Base-by-base conservation (phyloP, 2,113 vertebrate species). In the Festucalex cinctus region DNA sequence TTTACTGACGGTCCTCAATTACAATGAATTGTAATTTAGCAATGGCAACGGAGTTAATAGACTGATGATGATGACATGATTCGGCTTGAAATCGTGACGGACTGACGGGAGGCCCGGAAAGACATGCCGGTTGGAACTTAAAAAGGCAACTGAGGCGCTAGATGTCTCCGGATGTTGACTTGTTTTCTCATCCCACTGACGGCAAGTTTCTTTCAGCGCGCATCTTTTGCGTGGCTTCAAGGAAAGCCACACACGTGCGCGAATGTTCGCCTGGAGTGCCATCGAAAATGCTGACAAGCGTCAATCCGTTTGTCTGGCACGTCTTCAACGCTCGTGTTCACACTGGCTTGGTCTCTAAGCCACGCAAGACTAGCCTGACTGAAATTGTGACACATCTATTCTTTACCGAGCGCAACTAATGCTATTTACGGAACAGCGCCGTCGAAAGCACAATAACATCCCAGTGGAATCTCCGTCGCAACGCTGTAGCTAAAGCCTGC, bases 301-400 rank as follows among this genome's bases (percentile, higher is more conserved):
- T 69, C 76, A 54, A 86, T 86, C 83, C 81, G 80, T 85, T 88
- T 84, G 83, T 81, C 84, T 88, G 85, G 84, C 86, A 77, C 59
- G 73, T 76, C 73, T 79, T 32, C 73, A 71, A 68, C 74, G 53
- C 66, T 75, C 63, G 43, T 68, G 46, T 66, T 57, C 74, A 80
- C 81, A 82, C 71, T 57, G 68, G 75, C 79, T 83, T 71, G 80
- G 69, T 75, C 79, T 83, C 79, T 81, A 83, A 86, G 88, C 83
- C 83, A 84, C 78, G 83, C 82, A 77, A 83, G 73, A 82, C 84
- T 73, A 75, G 81, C 75, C 79, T 74, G 71, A 58, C 67, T 84
- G 84, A 86, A 84, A 88, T 84, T 86, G 79, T 88, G 86, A 88
- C 89, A 89, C 81, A 86, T 88, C 87, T 85, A 80, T 88, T 90